A percentile compares a stretch with the other conserved stretches of the same genome.
Conservation (phyloP, 2,888 invertebrate genomes). For the Acanthosepion esculentum region DNA sequence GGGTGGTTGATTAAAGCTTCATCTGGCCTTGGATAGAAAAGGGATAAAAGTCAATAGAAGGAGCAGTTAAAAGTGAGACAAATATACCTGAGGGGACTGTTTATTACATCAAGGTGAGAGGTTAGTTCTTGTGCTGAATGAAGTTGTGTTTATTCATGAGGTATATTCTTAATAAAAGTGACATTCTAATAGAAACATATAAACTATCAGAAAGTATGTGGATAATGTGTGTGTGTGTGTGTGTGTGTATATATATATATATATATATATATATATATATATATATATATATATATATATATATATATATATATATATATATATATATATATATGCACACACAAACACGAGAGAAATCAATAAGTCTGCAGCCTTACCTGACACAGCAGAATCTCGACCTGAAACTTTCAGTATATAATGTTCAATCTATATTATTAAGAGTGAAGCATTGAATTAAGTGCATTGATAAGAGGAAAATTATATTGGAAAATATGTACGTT, state of each 20-base stretch:
- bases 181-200: background rate
- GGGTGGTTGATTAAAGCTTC: background rate
- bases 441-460: too few species aligned
- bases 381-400: too few species aligned
- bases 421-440: too few species aligned
- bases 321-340: background rate
- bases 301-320: background rate
- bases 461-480: too few species aligned
- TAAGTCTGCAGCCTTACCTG: too few species aligned
- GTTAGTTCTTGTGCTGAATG: background rate
- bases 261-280: background rate
- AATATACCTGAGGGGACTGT: slow-evolving; percentile 2
- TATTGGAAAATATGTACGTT: too few species aligned
- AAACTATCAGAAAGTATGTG: background rate
- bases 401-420: too few species aligned
- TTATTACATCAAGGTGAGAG: background rate
- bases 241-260: background rate
- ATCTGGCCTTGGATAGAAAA: background rate
- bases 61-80: background rate
- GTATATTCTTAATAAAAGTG: background rate
- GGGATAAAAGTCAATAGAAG: background rate
- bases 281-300: background rate
- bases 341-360: too few species aligned
- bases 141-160: background rate
- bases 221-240: background rate